Conservation (phyloP, 2,113 vertebrate genomes). For the Tenebrosternarchus preto region DNA sequence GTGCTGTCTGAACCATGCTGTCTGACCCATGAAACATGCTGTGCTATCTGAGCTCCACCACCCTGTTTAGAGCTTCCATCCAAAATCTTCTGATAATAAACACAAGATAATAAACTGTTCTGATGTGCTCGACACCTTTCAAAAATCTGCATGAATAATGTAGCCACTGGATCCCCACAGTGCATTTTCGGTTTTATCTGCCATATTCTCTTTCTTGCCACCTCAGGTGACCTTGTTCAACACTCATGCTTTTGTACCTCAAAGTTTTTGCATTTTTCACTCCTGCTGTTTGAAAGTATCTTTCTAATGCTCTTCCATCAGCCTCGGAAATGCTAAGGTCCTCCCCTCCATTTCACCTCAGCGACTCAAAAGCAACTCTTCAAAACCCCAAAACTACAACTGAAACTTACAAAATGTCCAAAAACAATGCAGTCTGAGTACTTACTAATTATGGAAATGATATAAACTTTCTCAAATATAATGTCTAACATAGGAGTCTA, state of each 20-base stretch:
- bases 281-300: not conserved
- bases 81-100: constrained; percentile 24
- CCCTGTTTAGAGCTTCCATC: constrained; percentile 34
- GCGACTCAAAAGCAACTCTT: too few species aligned
- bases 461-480: not conserved
- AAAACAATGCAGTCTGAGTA: too few species aligned
- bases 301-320: not conserved
- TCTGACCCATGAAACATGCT: too few species aligned
- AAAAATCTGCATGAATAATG: constrained; percentile 28
- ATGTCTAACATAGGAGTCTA: not conserved
- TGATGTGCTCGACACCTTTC: constrained; percentile 31
- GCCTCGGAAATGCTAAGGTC: too few species aligned
- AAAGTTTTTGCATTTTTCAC: not conserved
- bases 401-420: too few species aligned
- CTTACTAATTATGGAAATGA: too few species aligned
- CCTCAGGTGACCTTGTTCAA: constrained; percentile 1
- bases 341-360: not conserved
- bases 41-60: constrained; percentile 20
- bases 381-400: too few species aligned
- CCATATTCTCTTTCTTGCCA: not conserved
- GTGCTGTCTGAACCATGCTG: too few species aligned
- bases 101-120: constrained; percentile 33
- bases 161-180: not conserved
- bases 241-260: not conserved
- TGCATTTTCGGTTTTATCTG: not conserved